phyloP scores from a whole-genome alignment of 2,888 invertebrate genomes.

The Cyaniris semiargus region DNA sequence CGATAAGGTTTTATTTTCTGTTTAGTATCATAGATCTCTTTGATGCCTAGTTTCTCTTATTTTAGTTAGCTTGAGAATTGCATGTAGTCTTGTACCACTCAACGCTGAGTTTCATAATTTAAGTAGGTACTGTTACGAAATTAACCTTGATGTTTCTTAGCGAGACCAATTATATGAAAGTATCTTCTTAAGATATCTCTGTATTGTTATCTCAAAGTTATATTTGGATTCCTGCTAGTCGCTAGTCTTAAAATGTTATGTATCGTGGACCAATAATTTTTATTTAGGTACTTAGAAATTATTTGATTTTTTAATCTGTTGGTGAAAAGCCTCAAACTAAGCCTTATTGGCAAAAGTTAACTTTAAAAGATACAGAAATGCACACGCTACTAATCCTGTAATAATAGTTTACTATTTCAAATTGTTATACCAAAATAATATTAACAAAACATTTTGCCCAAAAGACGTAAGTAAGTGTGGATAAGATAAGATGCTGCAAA shows the following conservation, averaged over 20 bases:
- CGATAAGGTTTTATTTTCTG: background rate
- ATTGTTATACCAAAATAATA: background rate
- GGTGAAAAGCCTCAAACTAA: too few species aligned
- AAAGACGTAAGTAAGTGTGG: background rate
- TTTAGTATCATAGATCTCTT: background rate
- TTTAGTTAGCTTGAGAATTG: background rate
- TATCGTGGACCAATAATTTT: background rate
- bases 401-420: background rate
- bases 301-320: too few species aligned
- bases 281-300: background rate
- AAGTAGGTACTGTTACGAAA: background rate
- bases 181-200: background rate
- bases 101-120: background rate
- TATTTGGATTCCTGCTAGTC: background rate
- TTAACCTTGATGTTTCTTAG: background rate
- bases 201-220: background rate
- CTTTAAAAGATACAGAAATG: background rate
- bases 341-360: background rate
- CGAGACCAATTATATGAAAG: constrained; percentile 9
- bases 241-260: background rate
- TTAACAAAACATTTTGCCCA: background rate
- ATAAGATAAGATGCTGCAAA: constrained; percentile 13
- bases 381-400: background rate
- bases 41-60: background rate
- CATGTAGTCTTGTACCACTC: background rate